Base-by-base conservation (phyloP, 2,888 invertebrate species). In the Oligia strigilis region DNA sequence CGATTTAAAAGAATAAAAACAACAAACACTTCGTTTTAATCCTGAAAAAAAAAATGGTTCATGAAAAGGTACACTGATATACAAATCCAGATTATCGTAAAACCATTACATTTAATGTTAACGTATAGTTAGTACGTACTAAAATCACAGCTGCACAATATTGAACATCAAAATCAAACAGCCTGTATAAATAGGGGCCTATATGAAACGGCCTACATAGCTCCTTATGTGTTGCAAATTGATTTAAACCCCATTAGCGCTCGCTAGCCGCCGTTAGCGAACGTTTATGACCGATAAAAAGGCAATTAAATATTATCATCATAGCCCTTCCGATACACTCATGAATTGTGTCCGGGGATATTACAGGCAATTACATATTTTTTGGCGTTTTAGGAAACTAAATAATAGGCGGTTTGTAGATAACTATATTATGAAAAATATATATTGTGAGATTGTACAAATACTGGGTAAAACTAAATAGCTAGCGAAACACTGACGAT, bases 221-320 rank as follows among this genome's bases (percentile, higher is more conserved):
- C 11, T 72, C 69, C 69, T 76, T 87, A 87, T 76, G 80, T 77
- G 49, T 78, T 73, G 72, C 88, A 87, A 87, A 88, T 88, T 88
- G 86, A 88, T 88, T 88, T 81, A 84, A 89, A 77, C 82, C 74
- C 87, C 87, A 87, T 87, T 87, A 64, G 70, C 74, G 49, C 5
- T 49, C 65, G 77, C 82, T 74, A 52, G 43, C 36, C 60, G 67
- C 76, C 76, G 71, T 88, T 88, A 87, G 23, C 77, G 65, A 58
- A 43, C 78, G 70, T 85, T 87, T 83, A 89, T 80, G 69, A 72
- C 52, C 88, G 65, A 87, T 85, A 88, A 87, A 89, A 88, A 72
- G 64, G 83, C 75, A 88, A 88, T 89, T 88, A 89, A 84, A 83
- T 89, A 75, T 74, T 85, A 87, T 74, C 76, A 82, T 82, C 75